Percentiles rank a stretch among this genome's conserved stretches.
Evolutionary conservation across 1,140 invertebrate genomes (phyloP).

Genomic region (Formica exsecta): DNA sequence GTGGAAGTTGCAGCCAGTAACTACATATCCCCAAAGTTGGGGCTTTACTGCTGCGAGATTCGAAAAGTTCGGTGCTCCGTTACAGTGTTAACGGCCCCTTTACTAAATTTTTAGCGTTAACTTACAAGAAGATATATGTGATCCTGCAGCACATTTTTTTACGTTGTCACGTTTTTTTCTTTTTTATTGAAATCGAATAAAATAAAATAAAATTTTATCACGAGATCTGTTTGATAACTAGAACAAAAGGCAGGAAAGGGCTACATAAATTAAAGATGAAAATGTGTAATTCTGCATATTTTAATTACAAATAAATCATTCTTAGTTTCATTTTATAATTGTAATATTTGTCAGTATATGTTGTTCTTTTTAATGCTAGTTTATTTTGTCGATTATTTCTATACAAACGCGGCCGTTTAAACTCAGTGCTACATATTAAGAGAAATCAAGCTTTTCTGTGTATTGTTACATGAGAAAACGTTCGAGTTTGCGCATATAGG

Average conservation of each 20-base stretch:
- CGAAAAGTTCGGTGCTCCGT: conserved; percentile 51
- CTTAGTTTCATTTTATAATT: not conserved
- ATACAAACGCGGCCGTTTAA: not conserved
- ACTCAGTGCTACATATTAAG: not conserved
- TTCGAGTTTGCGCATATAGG: not conserved
- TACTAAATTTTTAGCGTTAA: conserved; percentile 49
- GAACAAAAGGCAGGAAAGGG: not conserved
- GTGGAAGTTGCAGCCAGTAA: conserved; percentile 18
- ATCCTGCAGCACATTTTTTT: conserved; percentile 9
- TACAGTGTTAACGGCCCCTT: conserved; percentile 36
- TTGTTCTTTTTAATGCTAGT: too few species aligned
- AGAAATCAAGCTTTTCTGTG: not conserved
- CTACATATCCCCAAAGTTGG: conserved; percentile 42
- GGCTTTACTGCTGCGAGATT: conserved; percentile 44
- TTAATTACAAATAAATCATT: not conserved
- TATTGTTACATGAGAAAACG: not conserved
- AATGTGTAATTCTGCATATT: not conserved
- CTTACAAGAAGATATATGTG: conserved; percentile 5
- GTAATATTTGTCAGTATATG: not conserved
- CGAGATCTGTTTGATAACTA: not conserved
- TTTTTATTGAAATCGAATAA: not conserved
- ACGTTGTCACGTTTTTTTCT: not conserved
- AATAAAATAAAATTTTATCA: not conserved
- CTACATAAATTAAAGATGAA: conserved; percentile 2
- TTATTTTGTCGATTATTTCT: not conserved